phyloP scores from a whole-genome alignment of 1,140 invertebrate species.

The Sitobion miscanthi region DNA sequence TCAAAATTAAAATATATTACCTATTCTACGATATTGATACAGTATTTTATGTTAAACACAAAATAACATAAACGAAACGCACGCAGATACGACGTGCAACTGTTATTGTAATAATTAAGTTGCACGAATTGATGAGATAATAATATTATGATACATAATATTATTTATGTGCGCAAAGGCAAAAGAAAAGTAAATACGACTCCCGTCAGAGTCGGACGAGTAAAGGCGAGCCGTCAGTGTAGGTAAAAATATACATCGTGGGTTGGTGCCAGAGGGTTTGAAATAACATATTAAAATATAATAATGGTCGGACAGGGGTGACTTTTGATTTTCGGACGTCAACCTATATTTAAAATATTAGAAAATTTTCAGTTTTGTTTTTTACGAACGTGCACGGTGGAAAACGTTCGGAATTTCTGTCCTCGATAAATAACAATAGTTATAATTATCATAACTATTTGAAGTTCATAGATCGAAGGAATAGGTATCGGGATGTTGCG shows the following conservation, averaged over 20 bases:
- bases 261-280: neutral
- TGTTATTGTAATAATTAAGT: constrained; percentile 10
- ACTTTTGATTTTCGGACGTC: neutral
- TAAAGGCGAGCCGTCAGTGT: neutral
- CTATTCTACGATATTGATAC: neutral
- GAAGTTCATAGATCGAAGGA: neutral
- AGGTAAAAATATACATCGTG: neutral
- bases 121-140: neutral
- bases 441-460: neutral
- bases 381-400: no score
- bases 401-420: neutral
- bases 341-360: neutral
- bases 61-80: neutral
- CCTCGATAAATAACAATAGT: no score
- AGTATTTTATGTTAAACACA: neutral
- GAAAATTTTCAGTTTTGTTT: no score
- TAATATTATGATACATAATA: neutral
- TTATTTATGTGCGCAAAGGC: neutral
- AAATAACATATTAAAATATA: neutral
- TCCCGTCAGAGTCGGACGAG: neutral
- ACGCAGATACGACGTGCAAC: neutral
- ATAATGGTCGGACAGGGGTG: neutral
- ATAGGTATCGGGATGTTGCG: neutral
- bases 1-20: neutral
- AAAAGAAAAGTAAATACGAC: neutral